Percentiles rank a stretch among this genome's conserved stretches.
Evolutionary conservation across 2,797 vertebrate species (phyloP).

Genomic region (Salmo trutta): DNA sequence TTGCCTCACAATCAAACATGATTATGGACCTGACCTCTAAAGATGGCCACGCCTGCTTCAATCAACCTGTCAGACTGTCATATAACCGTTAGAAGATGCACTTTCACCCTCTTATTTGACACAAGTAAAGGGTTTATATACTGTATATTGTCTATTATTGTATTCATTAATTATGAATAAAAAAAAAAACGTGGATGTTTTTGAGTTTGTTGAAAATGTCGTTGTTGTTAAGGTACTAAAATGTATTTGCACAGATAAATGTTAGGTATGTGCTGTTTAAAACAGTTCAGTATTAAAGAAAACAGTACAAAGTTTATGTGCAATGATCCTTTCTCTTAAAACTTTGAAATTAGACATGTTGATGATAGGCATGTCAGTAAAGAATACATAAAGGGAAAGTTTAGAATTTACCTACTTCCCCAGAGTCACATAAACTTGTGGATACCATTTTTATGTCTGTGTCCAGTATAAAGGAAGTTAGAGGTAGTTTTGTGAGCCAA

Average conservation of each 20-base stretch:
- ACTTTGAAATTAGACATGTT: background rate
- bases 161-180: conserved; percentile 69
- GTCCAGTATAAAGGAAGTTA: too few species aligned
- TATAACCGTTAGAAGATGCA: conserved; percentile 56
- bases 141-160: conserved; percentile 46
- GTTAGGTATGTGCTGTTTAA: conserved; percentile 67
- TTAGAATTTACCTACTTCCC: too few species aligned
- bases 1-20: conserved; percentile 29
- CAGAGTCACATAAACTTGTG: too few species aligned
- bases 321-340: conserved; percentile 9
- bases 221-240: conserved; percentile 68
- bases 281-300: conserved; percentile 76
- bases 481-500: too few species aligned
- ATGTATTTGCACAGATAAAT: conserved; percentile 76
- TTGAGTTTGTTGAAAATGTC: conserved; percentile 62
- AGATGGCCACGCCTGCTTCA: conserved; percentile 40
- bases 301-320: conserved; percentile 43
- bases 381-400: background rate
- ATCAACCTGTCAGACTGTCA: conserved; percentile 38
- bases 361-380: background rate
- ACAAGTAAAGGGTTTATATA: conserved; percentile 49
- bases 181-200: conserved; percentile 46
- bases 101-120: conserved; percentile 67
- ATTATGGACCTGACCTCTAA: background rate
- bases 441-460: too few species aligned